Base-by-base conservation (phyloP, 2,797 vertebrate species). In the Tenualosa ilisha region DNA sequence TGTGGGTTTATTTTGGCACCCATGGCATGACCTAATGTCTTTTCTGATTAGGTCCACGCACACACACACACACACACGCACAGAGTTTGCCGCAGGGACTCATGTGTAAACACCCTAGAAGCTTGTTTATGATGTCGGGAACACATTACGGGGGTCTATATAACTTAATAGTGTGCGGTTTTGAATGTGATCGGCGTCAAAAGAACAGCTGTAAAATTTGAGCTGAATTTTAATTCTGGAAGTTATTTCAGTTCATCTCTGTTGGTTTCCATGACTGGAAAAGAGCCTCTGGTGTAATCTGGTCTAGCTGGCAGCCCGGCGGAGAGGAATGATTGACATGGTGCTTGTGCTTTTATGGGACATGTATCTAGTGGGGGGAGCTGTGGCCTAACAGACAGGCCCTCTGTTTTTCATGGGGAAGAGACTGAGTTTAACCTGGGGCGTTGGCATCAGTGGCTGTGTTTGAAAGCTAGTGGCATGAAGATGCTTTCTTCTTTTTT, bases 21-120 rank as follows among this genome's bases (percentile, higher is more conserved):
- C 6, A 53, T 82, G 82, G 82, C 8, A 87, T 59, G 43, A 82
- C 83, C 72, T 63, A 84, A 86, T n/a, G 40, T n/a, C 26, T 81
- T 43, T 63, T 13, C 40, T 75, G 37, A 75, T 75, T 75, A 75
- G 37, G 31, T 75, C 68, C 26, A 4, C 26, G 5, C 63, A 37
- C 63, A 37, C 63, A 65, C 63, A 65, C 61, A 26, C 26, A 4
- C 26, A 5, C 63, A 37, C 63, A 37, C 63, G 31, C 63, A 65
- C 85, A 40, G 65, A 72, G 9, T 88, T 84, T 63, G 72, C 46
- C 17, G 0, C 81, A 26, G 81, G 86, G 83, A 82, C 53, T 15
- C 4, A 31, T 40, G 68, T 75, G 68, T 43, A 75, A 75, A 75
- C 68, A 75, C 13, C 68, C 68, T 31, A 5, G 8, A 56, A 65